These are phyloP conservation scores for Synanthedon vespiformis DNA, from an alignment of 2,888 invertebrate species.

Conservation along the genomic window DNA sequence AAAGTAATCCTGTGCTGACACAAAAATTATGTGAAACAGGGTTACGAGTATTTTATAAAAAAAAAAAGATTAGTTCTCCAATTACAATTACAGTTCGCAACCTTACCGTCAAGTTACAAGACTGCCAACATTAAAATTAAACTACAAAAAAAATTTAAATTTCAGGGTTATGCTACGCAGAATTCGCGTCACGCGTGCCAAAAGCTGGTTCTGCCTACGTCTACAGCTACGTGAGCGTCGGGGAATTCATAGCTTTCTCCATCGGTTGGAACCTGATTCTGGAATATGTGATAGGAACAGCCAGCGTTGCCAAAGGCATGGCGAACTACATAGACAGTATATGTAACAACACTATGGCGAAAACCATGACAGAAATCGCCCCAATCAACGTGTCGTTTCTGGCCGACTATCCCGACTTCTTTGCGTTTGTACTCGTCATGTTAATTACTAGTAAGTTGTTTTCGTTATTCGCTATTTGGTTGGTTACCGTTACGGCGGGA, in stretches of 20 bases:
- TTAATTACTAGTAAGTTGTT: constrained; percentile 74
- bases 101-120: no score
- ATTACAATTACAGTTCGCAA: no score
- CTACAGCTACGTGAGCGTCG: constrained; percentile 92
- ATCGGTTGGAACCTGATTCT: constrained; percentile 95
- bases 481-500: not conserved
- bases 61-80: no score
- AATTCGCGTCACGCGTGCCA: constrained; percentile 89
- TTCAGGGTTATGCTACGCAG: constrained; percentile 88
- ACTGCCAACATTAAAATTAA: no score
- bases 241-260: constrained; percentile 90
- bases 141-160: not conserved
- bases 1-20: no score
- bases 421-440: constrained; percentile 78
- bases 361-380: constrained; percentile 72
- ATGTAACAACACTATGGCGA: constrained; percentile 75
- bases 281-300: constrained; percentile 87
- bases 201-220: constrained; percentile 93
- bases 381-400: constrained; percentile 76
- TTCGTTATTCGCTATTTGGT: not conserved
- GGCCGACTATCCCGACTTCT: constrained; percentile 81
- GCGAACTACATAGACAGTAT: constrained; percentile 83
- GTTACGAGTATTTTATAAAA: no score
- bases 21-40: no score
- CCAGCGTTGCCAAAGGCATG: constrained; percentile 83